A percentile compares a stretch with the other conserved stretches of the same genome.
Conservation (phyloP, 2,113 vertebrate species). For the Fulica atra region DNA sequence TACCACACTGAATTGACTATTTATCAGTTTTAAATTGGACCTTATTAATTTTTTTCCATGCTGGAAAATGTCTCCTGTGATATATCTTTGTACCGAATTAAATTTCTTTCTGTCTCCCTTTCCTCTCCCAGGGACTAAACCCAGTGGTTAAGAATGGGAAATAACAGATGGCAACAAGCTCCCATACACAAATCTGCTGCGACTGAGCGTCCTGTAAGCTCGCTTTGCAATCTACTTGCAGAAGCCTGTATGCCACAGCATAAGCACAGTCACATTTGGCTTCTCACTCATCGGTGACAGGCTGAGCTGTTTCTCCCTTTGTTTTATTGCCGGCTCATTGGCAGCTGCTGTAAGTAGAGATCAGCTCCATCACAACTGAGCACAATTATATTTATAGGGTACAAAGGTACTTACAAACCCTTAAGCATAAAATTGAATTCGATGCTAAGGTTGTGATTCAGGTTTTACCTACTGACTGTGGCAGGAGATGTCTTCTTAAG, state of each 20-base stretch:
- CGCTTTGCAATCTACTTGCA: conserved; percentile 19
- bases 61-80: conserved; percentile 1
- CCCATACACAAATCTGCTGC: conserved; percentile 3
- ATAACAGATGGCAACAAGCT: conserved; percentile 47
- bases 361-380: conserved; percentile 15
- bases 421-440: conserved; percentile 28
- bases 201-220: background rate
- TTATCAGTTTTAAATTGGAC: conserved; percentile 79
- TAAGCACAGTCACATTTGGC: conserved; percentile 40
- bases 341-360: conserved; percentile 53
- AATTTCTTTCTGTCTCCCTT: conserved; percentile 39
- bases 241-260: conserved; percentile 8
- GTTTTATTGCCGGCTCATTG: conserved; percentile 54
- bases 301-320: conserved; percentile 60
- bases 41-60: conserved; percentile 72
- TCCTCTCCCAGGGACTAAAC: conserved; percentile 29
- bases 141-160: conserved; percentile 43
- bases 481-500: conserved; percentile 53
- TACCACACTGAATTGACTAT: conserved; percentile 72
- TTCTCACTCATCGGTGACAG: conserved; percentile 52
- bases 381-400: conserved; percentile 50
- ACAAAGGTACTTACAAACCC: conserved; percentile 30
- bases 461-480: conserved; percentile 39
- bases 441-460: background rate
- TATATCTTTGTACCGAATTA: background rate